A percentile compares a stretch with the other conserved stretches of the same genome.
These are phyloP conservation scores for Campylorhamphus procurvoides DNA, from an alignment of 2,113 vertebrate genomes.

Conservation along the genomic window DNA sequence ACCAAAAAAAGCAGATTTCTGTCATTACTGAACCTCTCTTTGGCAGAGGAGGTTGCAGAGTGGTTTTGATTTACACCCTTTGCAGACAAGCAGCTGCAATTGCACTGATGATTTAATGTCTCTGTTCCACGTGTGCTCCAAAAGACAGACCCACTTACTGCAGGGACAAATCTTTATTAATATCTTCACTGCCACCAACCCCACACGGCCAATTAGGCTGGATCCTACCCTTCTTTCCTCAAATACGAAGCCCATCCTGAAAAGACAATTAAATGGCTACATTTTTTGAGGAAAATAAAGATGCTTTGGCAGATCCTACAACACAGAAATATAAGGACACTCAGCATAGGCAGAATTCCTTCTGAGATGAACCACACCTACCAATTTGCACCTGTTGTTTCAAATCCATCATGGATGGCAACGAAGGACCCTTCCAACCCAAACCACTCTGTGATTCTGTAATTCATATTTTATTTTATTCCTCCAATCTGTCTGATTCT, in stretches of 20 bases:
- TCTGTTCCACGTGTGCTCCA: neutral
- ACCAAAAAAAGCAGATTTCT: neutral
- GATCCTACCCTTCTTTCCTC: neutral
- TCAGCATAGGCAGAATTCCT: neutral
- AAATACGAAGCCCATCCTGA: neutral
- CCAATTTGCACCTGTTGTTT: neutral
- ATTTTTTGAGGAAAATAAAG: neutral
- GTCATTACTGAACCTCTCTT: neutral
- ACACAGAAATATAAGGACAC: neutral
- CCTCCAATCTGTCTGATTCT: neutral
- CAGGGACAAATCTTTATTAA: neutral
- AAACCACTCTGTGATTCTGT: neutral
- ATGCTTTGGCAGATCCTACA: neutral
- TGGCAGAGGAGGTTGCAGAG: neutral
- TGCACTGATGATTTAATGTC: neutral
- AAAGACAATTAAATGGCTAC: neutral
- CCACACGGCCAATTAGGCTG: neutral
- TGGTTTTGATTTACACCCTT: neutral
- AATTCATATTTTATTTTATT: neutral
- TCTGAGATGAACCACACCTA: neutral
- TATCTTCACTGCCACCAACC: neutral
- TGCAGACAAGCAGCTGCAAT: neutral
- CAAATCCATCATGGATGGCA: neutral
- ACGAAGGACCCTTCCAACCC: neutral
- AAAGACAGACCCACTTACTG: neutral